These are phyloP conservation scores for Heterodera schachtii DNA, from an alignment of 1,140 invertebrate species.

Conservation along the genomic window DNA sequence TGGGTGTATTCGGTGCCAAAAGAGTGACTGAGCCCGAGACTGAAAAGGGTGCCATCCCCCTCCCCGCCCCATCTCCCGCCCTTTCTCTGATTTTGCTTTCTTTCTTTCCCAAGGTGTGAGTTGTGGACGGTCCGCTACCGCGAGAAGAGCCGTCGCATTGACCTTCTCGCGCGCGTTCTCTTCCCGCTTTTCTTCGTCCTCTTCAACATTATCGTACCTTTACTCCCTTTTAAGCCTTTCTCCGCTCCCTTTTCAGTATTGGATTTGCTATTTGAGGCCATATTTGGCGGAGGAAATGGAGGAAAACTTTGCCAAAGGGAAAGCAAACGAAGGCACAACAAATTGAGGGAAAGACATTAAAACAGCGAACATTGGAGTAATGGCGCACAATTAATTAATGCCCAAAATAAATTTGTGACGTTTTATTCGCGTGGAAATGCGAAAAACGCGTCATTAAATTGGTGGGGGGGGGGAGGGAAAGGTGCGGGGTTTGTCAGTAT, in stretches of 20 bases:
- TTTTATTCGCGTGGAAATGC: too few species aligned
- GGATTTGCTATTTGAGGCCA: slow-evolving; percentile 52
- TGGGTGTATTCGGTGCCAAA: not conserved
- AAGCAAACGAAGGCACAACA: not conserved
- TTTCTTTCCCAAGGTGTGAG: slow-evolving; percentile 24
- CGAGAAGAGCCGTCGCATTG: slow-evolving; percentile 57
- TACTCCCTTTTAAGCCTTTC: not conserved
- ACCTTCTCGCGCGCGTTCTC: slow-evolving; percentile 57
- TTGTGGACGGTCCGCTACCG: slow-evolving; percentile 59
- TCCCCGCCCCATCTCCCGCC: too few species aligned
- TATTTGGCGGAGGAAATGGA: slow-evolving; percentile 56
- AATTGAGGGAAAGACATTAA: not conserved
- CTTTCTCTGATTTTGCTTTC: not conserved
- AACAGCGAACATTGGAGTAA: too few species aligned
- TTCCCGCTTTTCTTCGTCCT: slow-evolving; percentile 59
- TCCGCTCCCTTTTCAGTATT: slow-evolving; percentile 60
- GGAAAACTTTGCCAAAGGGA: not conserved
- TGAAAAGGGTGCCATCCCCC: too few species aligned
- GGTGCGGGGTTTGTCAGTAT: too few species aligned
- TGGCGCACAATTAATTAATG: too few species aligned
- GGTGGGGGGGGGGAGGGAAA: too few species aligned
- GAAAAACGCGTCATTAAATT: too few species aligned
- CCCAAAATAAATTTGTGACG: too few species aligned
- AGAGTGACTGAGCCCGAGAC: too few species aligned
- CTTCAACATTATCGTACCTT: slow-evolving; percentile 58